Evolutionary conservation across 2,113 vertebrate genomes (phyloP), one percentile per base, ranked within the genome.

Genomic region (Piaya cayana): DNA sequence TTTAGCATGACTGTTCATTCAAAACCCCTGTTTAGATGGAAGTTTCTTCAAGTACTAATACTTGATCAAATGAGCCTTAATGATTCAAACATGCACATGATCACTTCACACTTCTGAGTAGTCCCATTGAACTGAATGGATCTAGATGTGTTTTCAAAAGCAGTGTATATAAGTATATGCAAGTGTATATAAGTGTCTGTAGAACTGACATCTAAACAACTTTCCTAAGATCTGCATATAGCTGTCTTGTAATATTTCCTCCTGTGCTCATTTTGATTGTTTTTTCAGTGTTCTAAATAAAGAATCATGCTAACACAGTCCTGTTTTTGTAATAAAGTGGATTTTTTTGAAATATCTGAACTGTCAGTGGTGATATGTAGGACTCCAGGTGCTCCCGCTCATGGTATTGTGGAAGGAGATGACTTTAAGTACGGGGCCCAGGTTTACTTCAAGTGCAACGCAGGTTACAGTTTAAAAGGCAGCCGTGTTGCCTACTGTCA

Each of bases 361-460:
- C 88, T 82, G 92, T 96, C 98, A 99, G 99, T 99, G 98, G 97
- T 99, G 96, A 98, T 98, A 95, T 99, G 99, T 97, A 98, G 88
- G 96, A 98, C 98, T 97, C 98, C 98, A 75, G 97, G 97, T 70
- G 96, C 98, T 96, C 99, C 98, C 2, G 96, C 96, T 95, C 98
- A 98, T 92, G 98, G 98, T 88, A 97, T 96, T 88, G 98, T 98
- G 90, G 97, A 98, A 96, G 98, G 98, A 94, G 91, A 98, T 91
- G 98, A 98, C 96, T 98, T 98, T 94, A 98, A 98, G 95, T 98
- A 98, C 12, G 99, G 99, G 72, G 98, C 98, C 62, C 98, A 92
- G 70, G 97, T 98, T 97, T 96, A 97, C 96, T 99, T 98, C 97
- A 97, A 95, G 74, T 99, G 99, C 94, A 98, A 98, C 86, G 83